Evolutionary conservation across 2,797 vertebrate genomes (phyloP).

Genomic region (Ctenosaura bakeri): DNA sequence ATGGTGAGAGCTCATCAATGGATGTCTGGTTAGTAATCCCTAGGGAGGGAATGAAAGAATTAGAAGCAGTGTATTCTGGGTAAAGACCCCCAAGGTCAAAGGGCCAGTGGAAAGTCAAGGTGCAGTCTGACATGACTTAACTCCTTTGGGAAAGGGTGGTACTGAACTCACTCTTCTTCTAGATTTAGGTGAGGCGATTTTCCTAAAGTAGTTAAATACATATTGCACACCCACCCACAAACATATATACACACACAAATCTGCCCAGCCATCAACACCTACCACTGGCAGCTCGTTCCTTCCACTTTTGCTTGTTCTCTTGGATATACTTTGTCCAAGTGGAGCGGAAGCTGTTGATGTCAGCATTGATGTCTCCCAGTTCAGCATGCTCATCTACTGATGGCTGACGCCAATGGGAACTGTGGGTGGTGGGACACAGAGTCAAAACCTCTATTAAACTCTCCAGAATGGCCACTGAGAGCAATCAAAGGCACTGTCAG

Average conservation of each 20-base stretch:
- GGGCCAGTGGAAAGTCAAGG: not conserved
- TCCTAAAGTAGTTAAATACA: not conserved
- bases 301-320: slow-evolving; percentile 96
- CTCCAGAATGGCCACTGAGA: not conserved
- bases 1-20: slow-evolving; percentile 83
- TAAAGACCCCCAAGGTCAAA: not conserved
- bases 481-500: not conserved
- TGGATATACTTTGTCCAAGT: slow-evolving; percentile 92
- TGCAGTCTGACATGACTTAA: not conserved
- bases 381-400: slow-evolving; percentile 90
- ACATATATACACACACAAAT: not conserved
- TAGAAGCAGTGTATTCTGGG: not conserved
- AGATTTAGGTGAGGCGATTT: not conserved
- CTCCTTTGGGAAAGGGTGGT: not conserved
- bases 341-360: slow-evolving; percentile 90
- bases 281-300: slow-evolving; percentile 90
- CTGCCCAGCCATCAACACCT: not conserved
- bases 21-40: slow-evolving; percentile 88
- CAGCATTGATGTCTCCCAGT: slow-evolving; percentile 89
- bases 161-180: not conserved
- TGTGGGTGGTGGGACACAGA: slow-evolving; percentile 53
- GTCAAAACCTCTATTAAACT: not conserved
- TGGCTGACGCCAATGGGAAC: slow-evolving; percentile 90
- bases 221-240: too few species aligned
- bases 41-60: slow-evolving; percentile 56